Base-by-base conservation (phyloP, 2,888 invertebrate species). In the Erebia palarica region DNA sequence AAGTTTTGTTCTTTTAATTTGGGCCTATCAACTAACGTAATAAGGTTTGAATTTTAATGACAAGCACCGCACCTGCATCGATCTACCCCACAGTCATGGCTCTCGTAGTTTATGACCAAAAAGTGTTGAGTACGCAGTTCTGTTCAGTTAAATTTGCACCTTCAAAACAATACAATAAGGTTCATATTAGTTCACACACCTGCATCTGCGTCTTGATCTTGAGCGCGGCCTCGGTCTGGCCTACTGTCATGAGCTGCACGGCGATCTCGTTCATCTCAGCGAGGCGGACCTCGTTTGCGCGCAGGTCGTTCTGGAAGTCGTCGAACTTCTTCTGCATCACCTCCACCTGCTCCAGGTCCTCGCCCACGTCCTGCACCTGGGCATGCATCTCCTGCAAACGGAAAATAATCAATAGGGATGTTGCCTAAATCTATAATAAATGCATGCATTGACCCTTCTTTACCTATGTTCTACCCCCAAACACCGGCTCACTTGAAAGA, bases 211-310 rank as follows among this genome's bases (percentile, higher is more conserved):
- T 98, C 86, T 98, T 97, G 84, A 99, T 99, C 91, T 99, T 99
- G 65, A 99, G 95, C 10, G 99, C 99, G 1, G 99, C 99, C 91
- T 99, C 99, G 0, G 99, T 99, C 90, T 99, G 99, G 0, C 99
- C 99, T 58, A 99, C 95, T 65, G 98, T 98, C 92, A 99, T 98
- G 70, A 99, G 94, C 84, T 98, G 98, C 85, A 99, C 98, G 47
- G 99, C 99, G 84, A 99, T 99, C 93, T 99, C 98, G 94, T 99
- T 99, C 98, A 99, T 98, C 93, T 99, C 99, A 27, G 99, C 98
- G 79, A 99, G 95, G 68, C 99, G 97, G 61, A 99, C 98, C 90
- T 99, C 99, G 90, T 99, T 99, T 4, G 99, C 98, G 84, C 98
- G 98, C 81, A 99, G 92, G 85, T 99, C 99, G 79, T 98, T 97